Base-by-base conservation (phyloP, 2,113 vertebrate species). In the Sinocyclocheilus rhinocerous region DNA sequence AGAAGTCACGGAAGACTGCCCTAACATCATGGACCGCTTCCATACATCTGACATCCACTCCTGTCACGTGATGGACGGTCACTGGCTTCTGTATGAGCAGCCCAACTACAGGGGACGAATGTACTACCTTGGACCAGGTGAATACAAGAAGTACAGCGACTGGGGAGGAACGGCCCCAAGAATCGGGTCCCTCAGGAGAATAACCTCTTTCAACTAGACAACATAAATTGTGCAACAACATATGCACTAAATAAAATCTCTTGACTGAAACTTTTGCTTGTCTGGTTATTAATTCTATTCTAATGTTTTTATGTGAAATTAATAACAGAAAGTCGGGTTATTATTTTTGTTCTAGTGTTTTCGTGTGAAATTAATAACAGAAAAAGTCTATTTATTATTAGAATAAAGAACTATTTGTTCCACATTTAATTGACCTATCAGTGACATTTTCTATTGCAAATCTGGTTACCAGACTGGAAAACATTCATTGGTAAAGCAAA, bases 61-160 rank as follows among this genome's bases (percentile, higher is more conserved):
- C 1, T 95, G 94, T 92, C 3, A 94, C 16, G 95, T 96, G 89
- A 92, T 95, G 93, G 94, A 96, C 33, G 95, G 95, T 72, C 94
- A 96, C 91, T 96, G 95, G 95, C 92, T 94, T 89, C 91, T 95
- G 86, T 95, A 94, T 70, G 95, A 95, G 90, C 93, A 94, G 89
- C 91, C 95, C 86, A 77, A 94, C 72, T 95, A 87, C 93, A 94
- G 88, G 89, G 94, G 94, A 87, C 91, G 67, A 89, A 91, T 91
- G 94, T 92, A 92, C 81, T 95, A 95, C 93, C 16, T 95, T 88
- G 93, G 92, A 84, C 94, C 94, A 4, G 93, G 94, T 26, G 94
- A 95, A 92, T 92, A 94, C 91, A 91, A 87, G 87, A 94, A 84
- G 92, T 93, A 93, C 93, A 94, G 87, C 79, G 91, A 94, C n/a